Conservation (phyloP, 2,113 vertebrate genomes). For the Geothlypis trichas region DNA sequence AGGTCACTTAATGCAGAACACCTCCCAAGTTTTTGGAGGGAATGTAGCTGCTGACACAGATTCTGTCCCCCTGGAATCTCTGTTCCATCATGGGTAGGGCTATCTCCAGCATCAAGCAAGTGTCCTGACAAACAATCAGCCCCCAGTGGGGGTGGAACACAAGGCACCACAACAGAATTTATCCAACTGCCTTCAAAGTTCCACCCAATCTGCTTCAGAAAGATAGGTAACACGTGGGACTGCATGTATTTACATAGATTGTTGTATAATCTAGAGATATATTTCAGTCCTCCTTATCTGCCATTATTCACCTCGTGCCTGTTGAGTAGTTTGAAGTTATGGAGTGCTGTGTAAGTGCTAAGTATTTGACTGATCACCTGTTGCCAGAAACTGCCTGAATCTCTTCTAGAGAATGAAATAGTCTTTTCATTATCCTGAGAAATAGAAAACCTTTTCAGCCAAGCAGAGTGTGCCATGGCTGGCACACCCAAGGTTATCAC, state of each 20-base stretch:
- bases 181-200: not conserved
- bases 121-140: not conserved
- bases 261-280: not conserved
- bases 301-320: not conserved
- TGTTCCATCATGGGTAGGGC: not conserved
- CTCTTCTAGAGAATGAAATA: not conserved
- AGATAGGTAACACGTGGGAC: not conserved
- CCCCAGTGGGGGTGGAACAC: not conserved
- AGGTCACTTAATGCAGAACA: not conserved
- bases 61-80: not conserved
- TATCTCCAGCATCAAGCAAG: not conserved
- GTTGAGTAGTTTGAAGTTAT: not conserved
- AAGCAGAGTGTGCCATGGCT: not conserved
- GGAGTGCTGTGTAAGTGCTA: not conserved
- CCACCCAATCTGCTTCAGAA: not conserved
- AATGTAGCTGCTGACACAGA: slow-evolving; percentile 2
- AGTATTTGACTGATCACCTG: not conserved
- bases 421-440: not conserved
- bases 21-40: not conserved
- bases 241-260: not conserved
- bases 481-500: not conserved
- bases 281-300: not conserved
- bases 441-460: not conserved
- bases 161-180: not conserved
- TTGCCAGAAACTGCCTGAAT: not conserved